Conservation (phyloP, 2,113 vertebrate genomes). For the Bambusicola thoracicus region DNA sequence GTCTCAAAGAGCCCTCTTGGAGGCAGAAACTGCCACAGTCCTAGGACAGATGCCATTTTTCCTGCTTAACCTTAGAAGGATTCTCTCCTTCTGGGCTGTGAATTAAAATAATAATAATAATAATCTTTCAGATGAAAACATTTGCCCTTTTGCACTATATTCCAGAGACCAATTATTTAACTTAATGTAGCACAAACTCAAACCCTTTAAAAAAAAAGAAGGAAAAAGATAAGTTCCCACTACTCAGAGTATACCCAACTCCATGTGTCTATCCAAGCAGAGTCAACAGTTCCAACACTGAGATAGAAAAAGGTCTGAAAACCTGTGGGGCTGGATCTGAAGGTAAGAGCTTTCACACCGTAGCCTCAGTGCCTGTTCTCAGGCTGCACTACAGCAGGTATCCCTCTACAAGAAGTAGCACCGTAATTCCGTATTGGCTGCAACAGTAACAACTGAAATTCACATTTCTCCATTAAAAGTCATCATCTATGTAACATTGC, state of each 20-base stretch:
- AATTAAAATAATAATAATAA: background rate
- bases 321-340: background rate
- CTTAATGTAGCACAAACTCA: background rate
- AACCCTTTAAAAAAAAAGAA: background rate
- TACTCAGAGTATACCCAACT: background rate
- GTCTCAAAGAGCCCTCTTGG: background rate
- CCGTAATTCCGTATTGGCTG: background rate
- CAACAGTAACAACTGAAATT: background rate
- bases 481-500: background rate
- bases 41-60: background rate
- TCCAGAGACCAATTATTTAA: background rate
- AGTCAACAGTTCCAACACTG: background rate
- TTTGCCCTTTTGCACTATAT: background rate
- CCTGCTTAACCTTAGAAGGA: background rate
- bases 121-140: background rate
- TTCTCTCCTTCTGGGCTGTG: background rate
- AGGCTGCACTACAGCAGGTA: background rate
- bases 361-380: background rate
- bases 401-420: background rate
- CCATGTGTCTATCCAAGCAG: background rate
- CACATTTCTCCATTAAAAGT: slow-evolving; percentile 29
- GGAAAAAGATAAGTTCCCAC: background rate
- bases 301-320: background rate
- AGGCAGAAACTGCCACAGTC: background rate
- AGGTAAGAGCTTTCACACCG: background rate